Base-by-base conservation (phyloP, 2,113 vertebrate genomes). In the Jaculus jaculus region DNA sequence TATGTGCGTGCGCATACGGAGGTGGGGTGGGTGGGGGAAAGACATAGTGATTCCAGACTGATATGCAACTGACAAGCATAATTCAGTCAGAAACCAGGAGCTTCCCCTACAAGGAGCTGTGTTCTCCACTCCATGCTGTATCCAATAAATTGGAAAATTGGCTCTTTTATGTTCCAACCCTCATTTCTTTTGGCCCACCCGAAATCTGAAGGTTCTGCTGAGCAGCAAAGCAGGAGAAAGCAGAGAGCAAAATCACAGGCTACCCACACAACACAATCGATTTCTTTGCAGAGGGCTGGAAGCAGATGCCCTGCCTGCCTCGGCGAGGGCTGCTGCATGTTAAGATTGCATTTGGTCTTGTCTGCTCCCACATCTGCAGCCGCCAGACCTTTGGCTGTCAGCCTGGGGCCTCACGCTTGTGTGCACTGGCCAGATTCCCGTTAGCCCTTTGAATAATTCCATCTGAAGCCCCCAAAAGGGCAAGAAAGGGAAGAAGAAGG, bases 141-240 rank as follows among this genome's bases (percentile, higher is more conserved):
- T 72, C 51, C 61, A 90, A 1, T 75, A 72, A 39, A 92, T 93
- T 81, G 86, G 91, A 79, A 95, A 87, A 88, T 92, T 66, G 54
- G 54, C 89, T 61, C 47, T 86, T 82, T 34, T 82, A 32, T 91
- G 78, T 81, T 93, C 88, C 61, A 77, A 37, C 26, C 39, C 34
- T 87, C 66, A 32, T 75, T 92, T 84, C n/a, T 92, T 23, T 78
- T 37, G 28, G 51, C 68, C 60, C 7, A 63, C 37, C 61, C 4
- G 0, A 63, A 92, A 58, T 60, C 61, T 77, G 72, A 66, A 63
- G 82, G 73, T 90, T 87, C 82, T 92, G 34, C 34, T 1, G 18
- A 96, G 42, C 66, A 54, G 8, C 4, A 26, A 28, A 75, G 18
- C 21, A 47, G 81, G 32, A 17, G 54, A 51, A 86, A 54, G 58